Base-by-base conservation (phyloP, 2,113 vertebrate species). In the Microtus pennsylvanicus region DNA sequence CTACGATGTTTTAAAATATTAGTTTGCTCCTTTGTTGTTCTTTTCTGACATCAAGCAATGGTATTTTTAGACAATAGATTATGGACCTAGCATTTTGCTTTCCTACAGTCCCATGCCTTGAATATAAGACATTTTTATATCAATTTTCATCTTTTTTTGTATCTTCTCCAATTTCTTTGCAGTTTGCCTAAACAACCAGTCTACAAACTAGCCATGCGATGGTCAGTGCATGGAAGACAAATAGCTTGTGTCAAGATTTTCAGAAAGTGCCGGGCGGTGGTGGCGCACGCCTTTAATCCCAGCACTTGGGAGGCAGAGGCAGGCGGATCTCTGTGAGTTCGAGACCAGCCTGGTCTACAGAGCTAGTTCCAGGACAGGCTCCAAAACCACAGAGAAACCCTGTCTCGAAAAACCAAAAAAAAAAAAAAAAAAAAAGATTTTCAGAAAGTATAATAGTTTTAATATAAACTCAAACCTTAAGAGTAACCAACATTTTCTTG, bases 121-220 rank as follows among this genome's bases (percentile, higher is more conserved):
- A 52, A 91, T 91, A 70, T 7, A 78, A 75, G 21, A 55, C 26
- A 26, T 42, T 42, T 90, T 77, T 33, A 33, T 16, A 26, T 33
- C 42, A 81, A 55, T 91, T 89, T 52, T 67, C 35, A 83, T 87
- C 69, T 21, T 87, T 38, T 38, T 52, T 80, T 52, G 47, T 91
- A 89, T 96, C n/a, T 58, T 76, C n/a, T 61, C 35, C 22, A 75
- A 28, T 92, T 85, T 93, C 65, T 80, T 90, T 77, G 89, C 38
- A 55, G 13, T 78, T 93, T 87, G 72, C 81, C 87, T 96, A 85
- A 96, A 97, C 47, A 72, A 87, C 28, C 85, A 90, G 22, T 90
- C 50, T 9, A 65, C 5, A 65, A 67, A 76, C 69, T 72, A 38
- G 42, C n/a, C 26, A n/a, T 89, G 45, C n/a, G 42, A 6, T n/a